Evolutionary conservation across 2,888 invertebrate genomes (phyloP).

Genomic region (Limnephilus lunatus): DNA sequence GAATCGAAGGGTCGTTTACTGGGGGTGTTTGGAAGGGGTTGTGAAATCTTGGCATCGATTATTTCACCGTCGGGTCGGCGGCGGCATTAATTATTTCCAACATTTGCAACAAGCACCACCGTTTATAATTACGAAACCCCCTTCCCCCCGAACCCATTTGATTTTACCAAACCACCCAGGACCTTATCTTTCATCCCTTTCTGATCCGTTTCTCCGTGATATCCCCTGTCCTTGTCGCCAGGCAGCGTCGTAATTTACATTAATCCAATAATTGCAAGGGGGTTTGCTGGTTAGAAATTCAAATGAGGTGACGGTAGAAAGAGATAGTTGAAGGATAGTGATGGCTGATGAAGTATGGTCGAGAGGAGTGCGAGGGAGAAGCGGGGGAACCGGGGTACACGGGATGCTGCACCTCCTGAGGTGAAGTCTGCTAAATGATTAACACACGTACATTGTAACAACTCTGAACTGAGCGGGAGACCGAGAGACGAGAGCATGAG

Average conservation of each 20-base stretch:
- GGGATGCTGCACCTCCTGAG: constrained; percentile 50
- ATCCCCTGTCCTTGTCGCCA: constrained; percentile 28
- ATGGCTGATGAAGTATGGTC: constrained; percentile 40
- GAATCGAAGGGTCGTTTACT: constrained; percentile 58
- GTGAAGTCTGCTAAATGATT: constrained; percentile 59
- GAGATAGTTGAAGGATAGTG: constrained; percentile 71
- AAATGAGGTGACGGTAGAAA: constrained; percentile 89
- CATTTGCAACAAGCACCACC: constrained; percentile 67
- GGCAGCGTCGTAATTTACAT: constrained; percentile 91
- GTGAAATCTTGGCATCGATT: constrained; percentile 66
- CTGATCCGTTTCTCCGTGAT: constrained; percentile 10
- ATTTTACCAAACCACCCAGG: constrained; percentile 55
- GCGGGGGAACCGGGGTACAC: constrained; percentile 65
- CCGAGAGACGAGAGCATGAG: constrained; percentile 54
- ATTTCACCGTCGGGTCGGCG: constrained; percentile 65
- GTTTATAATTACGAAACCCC: constrained; percentile 66
- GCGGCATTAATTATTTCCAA: constrained; percentile 67
- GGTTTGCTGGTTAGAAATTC: constrained; percentile 95
- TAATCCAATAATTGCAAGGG: constrained; percentile 96
- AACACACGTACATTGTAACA: constrained; percentile 50
- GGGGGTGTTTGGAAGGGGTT: constrained; percentile 50
- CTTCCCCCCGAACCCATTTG: constrained; percentile 46
- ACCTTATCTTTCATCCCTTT: constrained; percentile 47
- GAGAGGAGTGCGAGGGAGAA: constrained; percentile 69
- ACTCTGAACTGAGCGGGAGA: background rate